Base-by-base conservation (phyloP, 37 sponge, comb jelly and placozoan genomes). In the Agelas oroides region DNA sequence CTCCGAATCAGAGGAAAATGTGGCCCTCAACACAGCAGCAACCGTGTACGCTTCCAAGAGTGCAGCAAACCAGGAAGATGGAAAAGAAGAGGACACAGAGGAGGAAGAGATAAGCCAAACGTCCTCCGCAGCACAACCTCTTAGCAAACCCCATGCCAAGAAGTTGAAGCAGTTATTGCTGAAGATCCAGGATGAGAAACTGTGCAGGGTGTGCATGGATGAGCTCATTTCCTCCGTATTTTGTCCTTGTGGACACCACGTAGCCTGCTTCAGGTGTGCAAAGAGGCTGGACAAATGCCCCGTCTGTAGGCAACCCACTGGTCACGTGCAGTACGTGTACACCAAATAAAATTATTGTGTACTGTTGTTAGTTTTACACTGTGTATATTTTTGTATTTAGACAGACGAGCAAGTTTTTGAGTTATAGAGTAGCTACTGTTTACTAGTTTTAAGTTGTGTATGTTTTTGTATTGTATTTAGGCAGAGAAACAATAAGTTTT, bases 181-280 rank as follows among this genome's bases (percentile, higher is more conserved):
- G 39, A 94, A 89, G 73, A 94, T 94, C 32, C 81, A 86, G 27
- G 94, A 94, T 40, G 80, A 86, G 40, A 62, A 75, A 37, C 59
- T 83, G 30, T 95, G 95, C 66, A 81, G 80, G 16, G 89, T 96
- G 53, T 96, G 96, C 92, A 91, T 93, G 88, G 92, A 90, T 65
- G 79, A 83, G 13, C 76, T 73, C 0, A 82, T 93, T 16, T 78
- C 87, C 20, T 85, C 83, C 52, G 95, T 93, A 11, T 96, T 96
- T 86, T 93, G 94, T 73, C 96, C 96, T 1, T 96, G 96, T 84
- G 94, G 94, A 0, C 96, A 96, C 71, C 76, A 87, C 53, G 85
- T 96, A 38, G 71, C 91, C 37, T 96, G 96, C 33, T 38, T 68
- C 21, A 17, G 62, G 59, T 96, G 96, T 78, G 94, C 96, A 20